phyloP scores from a whole-genome alignment of 1,140 invertebrate species.

The Plectus sambesii region DNA sequence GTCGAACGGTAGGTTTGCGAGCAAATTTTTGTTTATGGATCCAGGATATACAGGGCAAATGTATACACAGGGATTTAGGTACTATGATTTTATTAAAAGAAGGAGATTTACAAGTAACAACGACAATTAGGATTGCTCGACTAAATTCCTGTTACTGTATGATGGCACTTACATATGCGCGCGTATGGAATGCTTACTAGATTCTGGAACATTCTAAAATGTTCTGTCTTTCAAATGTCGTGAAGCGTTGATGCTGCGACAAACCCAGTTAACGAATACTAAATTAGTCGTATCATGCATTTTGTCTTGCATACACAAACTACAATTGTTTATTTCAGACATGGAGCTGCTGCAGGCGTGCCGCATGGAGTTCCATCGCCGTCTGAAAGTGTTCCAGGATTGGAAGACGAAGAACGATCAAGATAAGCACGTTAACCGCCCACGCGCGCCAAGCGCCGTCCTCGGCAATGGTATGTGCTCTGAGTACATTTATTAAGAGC shows the following conservation, averaged over 20 bases:
- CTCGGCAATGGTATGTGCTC: constrained; percentile 43
- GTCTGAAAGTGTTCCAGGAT: constrained; percentile 88
- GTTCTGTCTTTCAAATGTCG: constrained; percentile 10
- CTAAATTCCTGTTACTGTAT: no score
- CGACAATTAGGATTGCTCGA: no score
- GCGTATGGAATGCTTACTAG: no score
- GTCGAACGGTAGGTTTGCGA: constrained; percentile 66
- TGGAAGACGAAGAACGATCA: constrained; percentile 92
- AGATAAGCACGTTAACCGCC: constrained; percentile 58
- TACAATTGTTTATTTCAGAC: constrained; percentile 42
- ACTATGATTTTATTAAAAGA: no score
- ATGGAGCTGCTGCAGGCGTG: constrained; percentile 64
- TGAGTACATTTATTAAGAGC: constrained; percentile 13
- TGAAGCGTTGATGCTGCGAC: not conserved
- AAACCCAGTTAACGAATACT: no score
- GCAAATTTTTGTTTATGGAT: no score
- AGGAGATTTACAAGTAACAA: no score
- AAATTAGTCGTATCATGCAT: not conserved
- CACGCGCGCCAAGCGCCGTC: constrained; percentile 68
- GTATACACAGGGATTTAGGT: no score
- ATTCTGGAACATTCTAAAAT: no score
- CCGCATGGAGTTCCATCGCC: constrained; percentile 86
- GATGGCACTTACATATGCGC: no score
- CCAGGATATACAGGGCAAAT: no score
- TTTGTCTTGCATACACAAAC: not conserved